phyloP scores from a whole-genome alignment of 1,140 invertebrate genomes.

The Forficula auricularia region DNA sequence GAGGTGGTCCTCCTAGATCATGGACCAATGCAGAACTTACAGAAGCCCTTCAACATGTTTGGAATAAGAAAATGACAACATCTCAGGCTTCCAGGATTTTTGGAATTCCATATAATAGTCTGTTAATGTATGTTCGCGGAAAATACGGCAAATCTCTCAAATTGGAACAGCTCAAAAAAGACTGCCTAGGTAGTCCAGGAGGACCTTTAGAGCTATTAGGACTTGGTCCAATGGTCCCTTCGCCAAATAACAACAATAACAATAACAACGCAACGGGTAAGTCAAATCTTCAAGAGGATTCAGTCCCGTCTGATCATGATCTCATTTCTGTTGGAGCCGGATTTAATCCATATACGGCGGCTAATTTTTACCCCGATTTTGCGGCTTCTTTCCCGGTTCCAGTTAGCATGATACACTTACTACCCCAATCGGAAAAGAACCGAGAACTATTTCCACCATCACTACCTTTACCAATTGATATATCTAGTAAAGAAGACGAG shows the following conservation, averaged over 20 bases:
- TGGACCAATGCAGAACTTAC: slow-evolving; percentile 82
- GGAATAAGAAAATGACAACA: slow-evolving; percentile 89
- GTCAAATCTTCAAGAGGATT: slow-evolving; percentile 6
- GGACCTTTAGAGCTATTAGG: slow-evolving; percentile 45
- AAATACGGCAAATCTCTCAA: slow-evolving; percentile 81
- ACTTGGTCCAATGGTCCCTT: slow-evolving; percentile 28
- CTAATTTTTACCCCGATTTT: slow-evolving; percentile 60
- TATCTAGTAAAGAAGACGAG: slow-evolving; percentile 34
- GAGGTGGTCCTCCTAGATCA: slow-evolving; percentile 69
- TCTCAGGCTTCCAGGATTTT: slow-evolving; percentile 76
- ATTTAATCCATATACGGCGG: slow-evolving; percentile 46
- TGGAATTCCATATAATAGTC: slow-evolving; percentile 77
- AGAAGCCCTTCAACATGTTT: slow-evolving; percentile 72
- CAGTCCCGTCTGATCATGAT: slow-evolving; percentile 6
- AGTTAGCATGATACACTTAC: slow-evolving; percentile 60
- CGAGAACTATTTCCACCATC: slow-evolving; percentile 33
- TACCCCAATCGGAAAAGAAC: slow-evolving; percentile 57
- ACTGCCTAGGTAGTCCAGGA: slow-evolving; percentile 51
- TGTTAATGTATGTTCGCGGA: slow-evolving; percentile 80
- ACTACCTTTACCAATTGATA: slow-evolving; percentile 30
- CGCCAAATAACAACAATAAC: slow-evolving; percentile 41
- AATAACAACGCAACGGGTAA: slow-evolving; percentile 39
- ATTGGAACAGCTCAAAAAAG: slow-evolving; percentile 67
- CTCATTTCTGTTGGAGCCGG: slow-evolving; percentile 16
- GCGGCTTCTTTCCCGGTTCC: slow-evolving; percentile 58